Conservation (phyloP, 1,140 invertebrate species). For the Polypedilum vanderplanki region DNA sequence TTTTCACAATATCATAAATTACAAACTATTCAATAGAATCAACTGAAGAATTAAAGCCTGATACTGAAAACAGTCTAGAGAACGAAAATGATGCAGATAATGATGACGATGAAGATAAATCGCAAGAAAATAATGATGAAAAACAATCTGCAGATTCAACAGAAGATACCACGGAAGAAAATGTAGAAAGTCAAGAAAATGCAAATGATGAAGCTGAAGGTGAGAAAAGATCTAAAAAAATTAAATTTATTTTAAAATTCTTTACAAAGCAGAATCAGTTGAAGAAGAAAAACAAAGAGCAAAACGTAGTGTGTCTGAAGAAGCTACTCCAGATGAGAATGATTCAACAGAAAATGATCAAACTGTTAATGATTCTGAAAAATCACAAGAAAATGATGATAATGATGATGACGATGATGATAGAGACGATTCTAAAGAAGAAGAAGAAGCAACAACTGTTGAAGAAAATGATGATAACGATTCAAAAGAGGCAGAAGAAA, state of each 20-base stretch:
- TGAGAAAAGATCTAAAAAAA: slow-evolving; percentile 36
- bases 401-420: slow-evolving; percentile 37
- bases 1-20: no score
- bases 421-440: slow-evolving; percentile 38
- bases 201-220: slow-evolving; percentile 40
- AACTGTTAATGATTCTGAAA: slow-evolving; percentile 41
- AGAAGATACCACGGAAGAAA: slow-evolving; percentile 34
- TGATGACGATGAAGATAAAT: not conserved
- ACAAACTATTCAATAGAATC: no score
- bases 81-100: slow-evolving; percentile 34
- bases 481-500: slow-evolving; percentile 25
- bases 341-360: slow-evolving; percentile 32
- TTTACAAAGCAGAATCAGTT: slow-evolving; percentile 35
- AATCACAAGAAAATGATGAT: slow-evolving; percentile 38
- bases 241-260: slow-evolving; percentile 35
- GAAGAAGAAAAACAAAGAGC: slow-evolving; percentile 38
- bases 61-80: not conserved
- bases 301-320: slow-evolving; percentile 33
- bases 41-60: not conserved
- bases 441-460: slow-evolving; percentile 34
- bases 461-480: slow-evolving; percentile 33
- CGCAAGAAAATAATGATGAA: not conserved
- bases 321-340: slow-evolving; percentile 36
- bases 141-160: slow-evolving; percentile 31
- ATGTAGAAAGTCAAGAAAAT: slow-evolving; percentile 33